Conservation (phyloP, 2,113 vertebrate genomes). For the Motacilla tschutschensis region DNA sequence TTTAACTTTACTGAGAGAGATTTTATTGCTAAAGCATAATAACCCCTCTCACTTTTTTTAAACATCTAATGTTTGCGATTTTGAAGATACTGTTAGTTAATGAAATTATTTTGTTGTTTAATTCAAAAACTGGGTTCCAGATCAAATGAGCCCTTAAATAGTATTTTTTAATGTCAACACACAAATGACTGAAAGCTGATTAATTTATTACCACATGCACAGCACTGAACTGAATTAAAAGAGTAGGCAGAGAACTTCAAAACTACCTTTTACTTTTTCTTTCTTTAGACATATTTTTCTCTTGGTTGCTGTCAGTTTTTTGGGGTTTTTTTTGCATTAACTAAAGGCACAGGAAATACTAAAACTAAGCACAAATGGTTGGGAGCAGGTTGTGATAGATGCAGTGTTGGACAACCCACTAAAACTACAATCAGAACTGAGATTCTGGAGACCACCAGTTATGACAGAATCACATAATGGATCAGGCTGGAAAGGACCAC, state of each 20-base stretch:
- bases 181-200: background rate
- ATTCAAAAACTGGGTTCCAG: background rate
- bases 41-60: background rate
- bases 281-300: background rate
- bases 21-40: background rate
- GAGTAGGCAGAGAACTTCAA: background rate
- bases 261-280: background rate
- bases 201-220: background rate
- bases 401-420: background rate
- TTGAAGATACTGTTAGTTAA: background rate
- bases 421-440: background rate
- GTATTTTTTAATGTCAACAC: background rate
- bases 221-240: background rate
- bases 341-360: background rate
- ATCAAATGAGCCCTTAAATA: background rate
- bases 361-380: background rate
- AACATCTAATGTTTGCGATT: background rate
- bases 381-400: background rate
- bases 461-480: background rate
- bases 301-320: background rate
- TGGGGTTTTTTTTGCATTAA: background rate
- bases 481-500: background rate
- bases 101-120: background rate
- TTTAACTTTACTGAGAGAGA: background rate
- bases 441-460: background rate